Conservation (phyloP, 2,113 vertebrate species). For the Sinosuthora webbiana region DNA sequence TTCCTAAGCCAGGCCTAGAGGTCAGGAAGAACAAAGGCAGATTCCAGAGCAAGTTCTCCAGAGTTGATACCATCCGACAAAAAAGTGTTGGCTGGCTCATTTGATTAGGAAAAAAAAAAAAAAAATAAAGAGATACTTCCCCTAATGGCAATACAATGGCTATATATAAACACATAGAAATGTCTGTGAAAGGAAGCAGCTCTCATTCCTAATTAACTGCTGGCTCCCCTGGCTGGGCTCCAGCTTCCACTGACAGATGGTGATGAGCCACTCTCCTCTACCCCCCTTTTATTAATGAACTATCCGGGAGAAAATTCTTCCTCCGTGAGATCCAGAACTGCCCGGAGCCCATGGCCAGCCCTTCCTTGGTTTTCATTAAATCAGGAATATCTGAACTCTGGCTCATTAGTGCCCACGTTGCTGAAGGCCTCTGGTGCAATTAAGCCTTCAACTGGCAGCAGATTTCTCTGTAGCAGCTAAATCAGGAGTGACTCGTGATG, state of each 20-base stretch:
- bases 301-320: background rate
- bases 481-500: background rate
- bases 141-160: background rate
- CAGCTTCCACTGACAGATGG: conserved; percentile 41
- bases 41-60: background rate
- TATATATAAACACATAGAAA: conserved; percentile 7
- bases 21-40: background rate
- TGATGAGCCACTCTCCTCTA: conserved; percentile 7
- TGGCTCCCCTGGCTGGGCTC: conserved; percentile 23
- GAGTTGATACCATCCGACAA: background rate
- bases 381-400: background rate
- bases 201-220: conserved; percentile 48
- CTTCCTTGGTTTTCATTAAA: background rate
- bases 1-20: background rate
- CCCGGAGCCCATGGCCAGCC: background rate
- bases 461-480: background rate
- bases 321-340: background rate
- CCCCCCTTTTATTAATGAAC: background rate
- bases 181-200: conserved; percentile 9
- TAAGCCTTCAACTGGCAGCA: background rate
- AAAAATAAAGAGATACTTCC: background rate
- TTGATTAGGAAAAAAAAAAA: background rate
- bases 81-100: background rate
- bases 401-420: background rate
- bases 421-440: background rate